Evolutionary conservation across 2,888 invertebrate species (phyloP).

Genomic region (Catocala nupta): DNA sequence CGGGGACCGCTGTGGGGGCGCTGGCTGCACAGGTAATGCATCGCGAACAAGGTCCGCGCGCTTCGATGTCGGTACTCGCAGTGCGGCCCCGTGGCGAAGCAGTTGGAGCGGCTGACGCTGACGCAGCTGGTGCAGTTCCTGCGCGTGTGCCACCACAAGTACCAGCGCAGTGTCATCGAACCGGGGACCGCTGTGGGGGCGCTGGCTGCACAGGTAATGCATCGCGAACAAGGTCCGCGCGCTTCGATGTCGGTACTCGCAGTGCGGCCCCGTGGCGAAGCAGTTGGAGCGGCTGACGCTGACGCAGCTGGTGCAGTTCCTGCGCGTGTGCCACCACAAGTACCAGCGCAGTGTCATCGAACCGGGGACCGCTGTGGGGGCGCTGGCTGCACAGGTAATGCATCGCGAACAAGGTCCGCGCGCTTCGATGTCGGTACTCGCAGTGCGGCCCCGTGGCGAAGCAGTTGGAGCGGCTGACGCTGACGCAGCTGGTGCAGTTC

Average conservation of each 20-base stretch:
- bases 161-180: slow-evolving; percentile 94
- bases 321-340: slow-evolving; percentile 94
- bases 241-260: slow-evolving; percentile 69
- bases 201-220: slow-evolving; percentile 91
- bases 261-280: slow-evolving; percentile 67
- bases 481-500: slow-evolving; percentile 91
- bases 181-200: slow-evolving; percentile 99
- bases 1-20: slow-evolving; percentile 99
- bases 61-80: slow-evolving; percentile 70
- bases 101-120: slow-evolving; percentile 89
- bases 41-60: slow-evolving; percentile 72
- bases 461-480: slow-evolving; percentile 89
- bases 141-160: slow-evolving; percentile 95
- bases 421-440: slow-evolving; percentile 69
- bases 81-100: slow-evolving; percentile 70
- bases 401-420: slow-evolving; percentile 72
- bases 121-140: slow-evolving; percentile 92
- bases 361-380: slow-evolving; percentile 99
- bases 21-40: slow-evolving; percentile 91
- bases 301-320: slow-evolving; percentile 91
- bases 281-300: slow-evolving; percentile 89
- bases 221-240: slow-evolving; percentile 72
- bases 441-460: slow-evolving; percentile 67
- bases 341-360: slow-evolving; percentile 96
- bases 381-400: slow-evolving; percentile 93